Evolutionary conservation across 92 coral and sea anemone species (phyloP).

Genomic region (Pocillopora meandrina): DNA sequence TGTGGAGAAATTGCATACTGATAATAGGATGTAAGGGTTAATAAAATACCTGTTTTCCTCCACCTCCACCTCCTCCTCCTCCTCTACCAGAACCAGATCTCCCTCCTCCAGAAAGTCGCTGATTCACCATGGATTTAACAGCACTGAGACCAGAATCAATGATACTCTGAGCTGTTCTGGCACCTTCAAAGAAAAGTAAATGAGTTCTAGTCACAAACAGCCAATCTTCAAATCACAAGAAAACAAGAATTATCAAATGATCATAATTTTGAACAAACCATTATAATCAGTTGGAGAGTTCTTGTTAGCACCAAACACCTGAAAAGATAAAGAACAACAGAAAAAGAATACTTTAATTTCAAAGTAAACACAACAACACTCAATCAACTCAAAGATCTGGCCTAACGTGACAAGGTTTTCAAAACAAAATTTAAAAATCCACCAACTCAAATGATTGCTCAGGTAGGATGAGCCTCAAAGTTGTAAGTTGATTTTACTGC

Average conservation of each 20-base stretch:
- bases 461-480: no score
- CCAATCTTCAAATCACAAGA: not conserved
- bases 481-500: no score
- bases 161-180: slow-evolving; percentile 88
- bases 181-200: slow-evolving; percentile 45
- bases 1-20: no score
- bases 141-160: slow-evolving; percentile 83
- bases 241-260: not conserved
- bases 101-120: slow-evolving; percentile 86
- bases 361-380: no score
- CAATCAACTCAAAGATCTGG: no score
- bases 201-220: not conserved
- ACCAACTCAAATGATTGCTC: no score
- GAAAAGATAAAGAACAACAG: not conserved
- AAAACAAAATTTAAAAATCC: no score
- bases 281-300: slow-evolving; percentile 90
- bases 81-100: slow-evolving; percentile 68
- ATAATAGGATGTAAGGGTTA: not conserved
- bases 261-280: slow-evolving; percentile 56
- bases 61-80: slow-evolving; percentile 29
- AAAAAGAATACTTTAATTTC: not conserved
- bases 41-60: slow-evolving; percentile 18
- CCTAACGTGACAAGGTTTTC: no score
- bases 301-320: slow-evolving; percentile 97
- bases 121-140: slow-evolving; percentile 72